Base-by-base conservation (phyloP, 1,140 invertebrate genomes). In the Pissodes strobi region DNA sequence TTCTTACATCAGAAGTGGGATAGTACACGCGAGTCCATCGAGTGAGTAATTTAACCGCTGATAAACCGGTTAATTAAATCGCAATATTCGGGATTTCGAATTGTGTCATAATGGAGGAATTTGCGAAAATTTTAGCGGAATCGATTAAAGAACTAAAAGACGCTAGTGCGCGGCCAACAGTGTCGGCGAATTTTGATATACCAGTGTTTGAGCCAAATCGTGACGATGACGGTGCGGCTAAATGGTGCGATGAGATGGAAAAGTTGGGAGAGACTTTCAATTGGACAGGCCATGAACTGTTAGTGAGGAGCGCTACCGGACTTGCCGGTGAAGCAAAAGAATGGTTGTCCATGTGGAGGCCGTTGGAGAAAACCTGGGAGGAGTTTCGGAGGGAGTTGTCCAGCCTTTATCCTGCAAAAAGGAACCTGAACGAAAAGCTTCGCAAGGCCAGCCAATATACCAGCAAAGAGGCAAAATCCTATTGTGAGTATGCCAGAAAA, bases 401-500 rank as follows among this genome's bases (percentile, higher is more conserved):
- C 30, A 34, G n/a, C 30, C 5, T 52, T n/a, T 52, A 30, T 52
- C 49, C 23, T 6, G 25, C 49, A 52, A 52, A 52, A 19, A 12
- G 25, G 13, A 52, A 52, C 27, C 19, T 52, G n/a, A 52, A 15
- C 12, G 23, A 52, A 13, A 27, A 34, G 15, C 34, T 52, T 6
- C 27, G 49, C 5, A 52, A 17, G 34, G 49, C 27, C 12, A 34
- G 23, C 12, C 18, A 30, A 8, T 27, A 30, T 17, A 30, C 4
- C 17, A 56, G 52, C 17, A 21, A 41, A 8, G 4, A 39, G 18
- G 30, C 30, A n/a, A 18, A n/a, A 6, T 39, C 34, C n/a, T 56
- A 56, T 18, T 56, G 52, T 56, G 52, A 56, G 37, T 56, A 56
- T 56, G 52, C 52, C 30, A 56, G 52, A 21, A 56, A 56, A 41